A percentile compares a stretch with the other conserved stretches of the same genome.
These are phyloP conservation scores for Ptychadena robeensis DNA, from an alignment of 2,797 vertebrate species.

Conservation along the genomic window DNA sequence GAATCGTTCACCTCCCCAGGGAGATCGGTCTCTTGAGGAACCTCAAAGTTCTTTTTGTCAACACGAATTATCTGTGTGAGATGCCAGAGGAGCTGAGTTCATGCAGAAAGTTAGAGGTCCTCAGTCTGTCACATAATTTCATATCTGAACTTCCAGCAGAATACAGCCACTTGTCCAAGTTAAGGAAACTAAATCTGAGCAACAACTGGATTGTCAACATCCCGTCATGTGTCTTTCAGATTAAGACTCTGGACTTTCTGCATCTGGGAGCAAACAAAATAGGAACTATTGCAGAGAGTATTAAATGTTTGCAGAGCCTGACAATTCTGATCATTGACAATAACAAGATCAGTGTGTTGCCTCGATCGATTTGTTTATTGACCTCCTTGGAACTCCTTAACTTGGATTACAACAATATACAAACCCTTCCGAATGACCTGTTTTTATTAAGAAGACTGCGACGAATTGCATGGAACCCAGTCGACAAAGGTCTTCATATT, in stretches of 20 bases:
- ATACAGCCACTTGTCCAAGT: constrained; percentile 75
- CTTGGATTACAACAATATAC: constrained; percentile 85
- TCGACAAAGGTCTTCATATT: constrained; percentile 93
- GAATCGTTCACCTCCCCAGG: constrained; percentile 82
- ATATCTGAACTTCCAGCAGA: constrained; percentile 81
- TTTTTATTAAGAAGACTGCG: constrained; percentile 78
- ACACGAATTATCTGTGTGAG: constrained; percentile 84
- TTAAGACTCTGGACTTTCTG: constrained; percentile 87
- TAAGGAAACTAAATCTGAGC: constrained; percentile 90
- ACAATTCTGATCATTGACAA: constrained; percentile 88
- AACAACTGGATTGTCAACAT: constrained; percentile 84
- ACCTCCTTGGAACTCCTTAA: constrained; percentile 85
- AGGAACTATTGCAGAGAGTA: constrained; percentile 86
- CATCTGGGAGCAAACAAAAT: constrained; percentile 87
- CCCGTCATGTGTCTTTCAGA: constrained; percentile 82
- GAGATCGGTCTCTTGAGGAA: constrained; percentile 85
- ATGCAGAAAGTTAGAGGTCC: constrained; percentile 85
- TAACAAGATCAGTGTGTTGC: constrained; percentile 84
- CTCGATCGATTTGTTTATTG: constrained; percentile 83
- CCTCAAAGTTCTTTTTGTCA: constrained; percentile 85
- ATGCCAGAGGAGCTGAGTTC: constrained; percentile 84
- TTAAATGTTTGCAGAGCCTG: constrained; percentile 81
- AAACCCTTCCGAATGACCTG: constrained; percentile 85
- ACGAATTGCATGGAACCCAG: constrained; percentile 86
- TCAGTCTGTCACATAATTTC: constrained; percentile 88